These are phyloP conservation scores for Lepisosteus oculatus DNA, from an alignment of 2,113 vertebrate species.

Conservation along the genomic window DNA sequence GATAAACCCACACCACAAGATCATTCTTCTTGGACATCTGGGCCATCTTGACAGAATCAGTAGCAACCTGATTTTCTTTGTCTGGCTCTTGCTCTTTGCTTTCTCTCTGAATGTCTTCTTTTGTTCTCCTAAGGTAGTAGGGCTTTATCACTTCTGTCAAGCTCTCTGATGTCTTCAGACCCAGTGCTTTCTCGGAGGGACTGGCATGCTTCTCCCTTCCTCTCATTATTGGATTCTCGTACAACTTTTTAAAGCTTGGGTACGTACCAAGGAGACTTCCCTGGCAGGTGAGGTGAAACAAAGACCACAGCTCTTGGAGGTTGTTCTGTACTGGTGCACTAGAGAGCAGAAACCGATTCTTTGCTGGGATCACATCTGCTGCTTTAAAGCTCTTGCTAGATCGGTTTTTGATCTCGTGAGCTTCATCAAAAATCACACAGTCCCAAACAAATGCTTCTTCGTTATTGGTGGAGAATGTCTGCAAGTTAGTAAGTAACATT, in stretches of 20 bases:
- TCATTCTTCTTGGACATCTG: conserved; percentile 76
- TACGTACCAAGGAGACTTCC: conserved; percentile 68
- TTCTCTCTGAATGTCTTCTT: conserved; percentile 62
- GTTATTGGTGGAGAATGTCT: too few species aligned
- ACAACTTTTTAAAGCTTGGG: conserved; percentile 71
- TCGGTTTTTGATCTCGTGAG: conserved; percentile 72
- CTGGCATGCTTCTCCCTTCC: conserved; percentile 72
- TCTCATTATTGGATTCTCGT: conserved; percentile 71
- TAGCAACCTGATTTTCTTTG: neutral
- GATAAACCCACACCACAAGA: conserved; percentile 73
- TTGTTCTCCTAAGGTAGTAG: conserved; percentile 72
- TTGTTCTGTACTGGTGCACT: conserved; percentile 77
- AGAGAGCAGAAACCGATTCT: conserved; percentile 66
- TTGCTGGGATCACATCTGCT: conserved; percentile 49
- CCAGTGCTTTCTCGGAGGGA: conserved; percentile 65
- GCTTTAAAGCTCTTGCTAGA: conserved; percentile 68
- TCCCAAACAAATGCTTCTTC: conserved; percentile 68
- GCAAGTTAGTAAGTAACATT: too few species aligned
- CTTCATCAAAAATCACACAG: conserved; percentile 69
- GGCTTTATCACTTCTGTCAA: conserved; percentile 73
- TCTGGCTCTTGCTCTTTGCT: neutral
- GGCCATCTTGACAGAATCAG: conserved; percentile 50
- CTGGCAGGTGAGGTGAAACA: conserved; percentile 74
- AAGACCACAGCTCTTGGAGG: conserved; percentile 70
- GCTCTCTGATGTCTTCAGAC: conserved; percentile 75